These are phyloP conservation scores for Synergus itoensis DNA, from an alignment of 2,888 invertebrate species.

Conservation along the genomic window DNA sequence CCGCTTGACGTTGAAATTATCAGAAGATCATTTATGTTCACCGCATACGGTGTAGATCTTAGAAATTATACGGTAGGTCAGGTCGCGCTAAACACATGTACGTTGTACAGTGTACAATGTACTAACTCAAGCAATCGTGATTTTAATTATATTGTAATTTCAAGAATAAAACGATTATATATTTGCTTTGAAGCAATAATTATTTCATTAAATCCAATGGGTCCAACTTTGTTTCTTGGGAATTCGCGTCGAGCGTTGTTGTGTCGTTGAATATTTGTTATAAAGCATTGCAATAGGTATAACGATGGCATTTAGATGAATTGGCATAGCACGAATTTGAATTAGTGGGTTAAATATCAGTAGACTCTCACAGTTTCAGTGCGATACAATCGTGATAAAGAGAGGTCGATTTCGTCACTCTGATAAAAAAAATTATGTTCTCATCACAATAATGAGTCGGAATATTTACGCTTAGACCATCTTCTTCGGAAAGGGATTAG, in stretches of 20 bases:
- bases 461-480: background rate
- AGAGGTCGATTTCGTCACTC: conserved; percentile 19
- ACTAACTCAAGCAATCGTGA: too few relatives aligned
- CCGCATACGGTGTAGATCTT: conserved; percentile 20
- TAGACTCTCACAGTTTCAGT: conserved; percentile 44
- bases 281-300: conserved; percentile 28
- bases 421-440: conserved; percentile 6
- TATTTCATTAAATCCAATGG: too few relatives aligned
- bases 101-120: too few relatives aligned
- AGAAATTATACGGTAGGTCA: conserved; percentile 21
- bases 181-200: too few relatives aligned
- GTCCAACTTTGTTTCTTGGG: too few relatives aligned
- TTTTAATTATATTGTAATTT: too few relatives aligned
- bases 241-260: background rate
- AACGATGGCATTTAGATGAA: conserved; percentile 46
- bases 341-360: conserved; percentile 48
- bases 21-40: conserved; percentile 7
- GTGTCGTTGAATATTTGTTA: background rate
- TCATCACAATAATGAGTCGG: background rate
- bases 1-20: conserved; percentile 30
- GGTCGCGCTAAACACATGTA: too few relatives aligned
- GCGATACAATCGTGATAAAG: conserved; percentile 40
- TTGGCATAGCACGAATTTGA: conserved; percentile 43
- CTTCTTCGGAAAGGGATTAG: background rate
- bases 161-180: too few relatives aligned